These are phyloP conservation scores for Leptoteleia sp. DNA, from an alignment of 1,140 invertebrate genomes.

Conservation along the genomic window DNA sequence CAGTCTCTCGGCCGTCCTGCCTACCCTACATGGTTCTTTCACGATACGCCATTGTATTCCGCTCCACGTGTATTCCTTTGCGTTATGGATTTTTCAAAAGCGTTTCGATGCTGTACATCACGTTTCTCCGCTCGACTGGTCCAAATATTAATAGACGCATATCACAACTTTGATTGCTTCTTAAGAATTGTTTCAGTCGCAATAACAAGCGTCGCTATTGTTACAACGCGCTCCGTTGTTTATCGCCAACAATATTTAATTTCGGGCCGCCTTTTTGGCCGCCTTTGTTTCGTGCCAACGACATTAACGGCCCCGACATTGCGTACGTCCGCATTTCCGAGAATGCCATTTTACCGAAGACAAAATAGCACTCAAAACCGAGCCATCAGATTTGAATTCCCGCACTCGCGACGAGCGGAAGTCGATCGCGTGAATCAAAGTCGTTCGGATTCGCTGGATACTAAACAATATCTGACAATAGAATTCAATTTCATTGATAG, in stretches of 20 bases:
- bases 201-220: slow-evolving; percentile 6
- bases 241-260: neutral
- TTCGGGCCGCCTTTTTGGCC: neutral
- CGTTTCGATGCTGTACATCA: slow-evolving; percentile 71
- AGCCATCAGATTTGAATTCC: slow-evolving; percentile 27
- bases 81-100: slow-evolving; percentile 79
- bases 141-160: slow-evolving; percentile 62
- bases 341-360: slow-evolving; percentile 8
- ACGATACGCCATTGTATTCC: slow-evolving; percentile 76
- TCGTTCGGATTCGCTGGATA: slow-evolving; percentile 67
- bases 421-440: slow-evolving; percentile 74
- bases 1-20: slow-evolving; percentile 41
- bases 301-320: slow-evolving; percentile 7
- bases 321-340: slow-evolving; percentile 16
- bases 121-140: slow-evolving; percentile 57
- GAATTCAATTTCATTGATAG: slow-evolving; percentile 52
- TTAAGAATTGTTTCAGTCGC: slow-evolving; percentile 26
- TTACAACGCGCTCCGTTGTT: neutral
- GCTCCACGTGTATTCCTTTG: slow-evolving; percentile 74
- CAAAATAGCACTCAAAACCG: slow-evolving; percentile 27
- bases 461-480: slow-evolving; percentile 76
- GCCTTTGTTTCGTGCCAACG: slow-evolving; percentile 4
- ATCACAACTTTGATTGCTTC: slow-evolving; percentile 45
- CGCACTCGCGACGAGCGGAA: slow-evolving; percentile 61
- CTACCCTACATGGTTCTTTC: slow-evolving; percentile 59